A percentile compares a stretch with the other conserved stretches of the same genome.
These are phyloP conservation scores for Labeo rohita DNA, from an alignment of 2,113 vertebrate species.

Conservation along the genomic window DNA sequence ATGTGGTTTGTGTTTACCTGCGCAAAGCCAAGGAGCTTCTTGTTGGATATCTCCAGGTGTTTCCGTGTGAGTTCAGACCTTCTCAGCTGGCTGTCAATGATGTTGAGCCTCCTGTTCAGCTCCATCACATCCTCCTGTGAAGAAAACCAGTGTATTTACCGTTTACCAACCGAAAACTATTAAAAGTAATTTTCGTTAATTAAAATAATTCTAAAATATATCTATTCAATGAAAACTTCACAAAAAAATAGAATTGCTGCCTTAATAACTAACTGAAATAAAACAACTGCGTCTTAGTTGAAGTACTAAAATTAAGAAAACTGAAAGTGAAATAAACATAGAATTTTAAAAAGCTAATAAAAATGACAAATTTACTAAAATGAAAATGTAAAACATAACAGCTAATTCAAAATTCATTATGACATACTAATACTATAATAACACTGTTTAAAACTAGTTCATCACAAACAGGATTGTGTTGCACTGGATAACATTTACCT, in stretches of 20 bases:
- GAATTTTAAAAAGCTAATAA: neutral
- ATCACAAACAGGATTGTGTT: neutral
- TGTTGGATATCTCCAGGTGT: conserved; percentile 86
- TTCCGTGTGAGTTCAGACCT: conserved; percentile 84
- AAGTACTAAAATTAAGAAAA: neutral
- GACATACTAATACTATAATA: neutral
- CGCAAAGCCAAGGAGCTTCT: conserved; percentile 85
- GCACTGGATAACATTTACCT: neutral
- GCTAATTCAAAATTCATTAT: neutral
- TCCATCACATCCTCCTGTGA: conserved; percentile 77
- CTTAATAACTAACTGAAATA: too few relatives aligned
- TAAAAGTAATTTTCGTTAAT: neutral
- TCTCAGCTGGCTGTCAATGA: conserved; percentile 78
- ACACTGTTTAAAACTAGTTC: neutral
- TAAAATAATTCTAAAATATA: neutral
- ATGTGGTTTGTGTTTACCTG: conserved; percentile 73
- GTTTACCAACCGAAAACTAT: neutral
- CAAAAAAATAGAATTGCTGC: too few relatives aligned
- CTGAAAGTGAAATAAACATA: neutral
- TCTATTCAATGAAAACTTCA: too few relatives aligned
- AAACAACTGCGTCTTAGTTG: too few relatives aligned
- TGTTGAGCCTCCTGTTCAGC: conserved; percentile 77
- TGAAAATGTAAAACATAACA: neutral
- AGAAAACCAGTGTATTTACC: neutral
- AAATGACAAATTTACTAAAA: neutral